Evolutionary conservation across 2,113 vertebrate genomes (phyloP), one percentile per base, ranked within the genome.

Genomic region (Macrotus californicus): DNA sequence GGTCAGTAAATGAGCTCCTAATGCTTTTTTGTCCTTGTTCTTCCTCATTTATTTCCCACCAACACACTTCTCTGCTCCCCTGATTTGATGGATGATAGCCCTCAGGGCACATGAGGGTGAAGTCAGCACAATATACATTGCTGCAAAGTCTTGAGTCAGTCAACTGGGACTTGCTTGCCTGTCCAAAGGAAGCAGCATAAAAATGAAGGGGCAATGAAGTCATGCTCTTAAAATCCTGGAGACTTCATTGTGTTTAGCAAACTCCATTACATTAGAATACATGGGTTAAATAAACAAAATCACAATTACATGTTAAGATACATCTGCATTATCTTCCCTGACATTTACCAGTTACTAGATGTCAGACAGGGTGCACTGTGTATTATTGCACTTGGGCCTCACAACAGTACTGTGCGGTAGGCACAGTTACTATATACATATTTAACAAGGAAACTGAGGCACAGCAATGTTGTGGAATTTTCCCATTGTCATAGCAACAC

Each of bases 201-300:
- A 92, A 84, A 81, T 18, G 36, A 88, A 18, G 18, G 41, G 61
- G 34, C 36, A 52, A 73, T 43, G 61, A 94, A 87, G 56, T 19
- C 50, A 22, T 4, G 36, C 5, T 66, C 69, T 86, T 84, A 21
- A 83, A 82, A 64, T 39, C 14, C 64, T 48, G n/a, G 29, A 92
- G 31, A 83, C 43, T 77, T 95, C 54, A 81, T 54, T 81, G n/a
- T 48, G 31, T 89, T 96, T 86, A 56, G 54, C 39, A 73, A 97
- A 83, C 12, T 86, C n/a, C 50, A 93, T 61, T 94, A 86, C 93
- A 70, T 61, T 72, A 36, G 70, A 91, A 87, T 64, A 56, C 3
- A 26, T 70, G 56, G 12, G 24, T 86, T 91, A 59, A 94, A 87
- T 70, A 88, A 76, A 19, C 19, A 89, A 92, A 94, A 92, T 73